Conservation (phyloP, 2,113 vertebrate genomes). For the Passerina amoena region DNA sequence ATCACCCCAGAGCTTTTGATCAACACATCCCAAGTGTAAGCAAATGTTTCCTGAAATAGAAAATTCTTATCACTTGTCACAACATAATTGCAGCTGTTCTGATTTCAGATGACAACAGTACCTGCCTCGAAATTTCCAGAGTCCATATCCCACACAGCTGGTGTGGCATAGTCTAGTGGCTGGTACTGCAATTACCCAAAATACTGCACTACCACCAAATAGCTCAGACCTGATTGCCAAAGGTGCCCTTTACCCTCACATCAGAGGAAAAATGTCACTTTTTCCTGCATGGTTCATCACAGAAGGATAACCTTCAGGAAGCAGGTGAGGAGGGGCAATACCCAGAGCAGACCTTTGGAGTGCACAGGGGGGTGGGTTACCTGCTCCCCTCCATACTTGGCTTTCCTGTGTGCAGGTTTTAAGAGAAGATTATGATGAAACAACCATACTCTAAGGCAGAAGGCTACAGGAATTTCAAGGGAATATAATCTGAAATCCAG, state of each 20-base stretch:
- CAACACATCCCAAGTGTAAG: slow-evolving; percentile 21
- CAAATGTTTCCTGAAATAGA: background rate
- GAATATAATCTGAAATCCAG: background rate
- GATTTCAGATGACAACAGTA: slow-evolving; percentile 5
- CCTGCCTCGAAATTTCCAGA: background rate
- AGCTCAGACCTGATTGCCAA: background rate
- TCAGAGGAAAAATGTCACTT: background rate
- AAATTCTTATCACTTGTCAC: background rate
- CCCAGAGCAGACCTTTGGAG: background rate
- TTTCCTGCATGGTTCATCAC: background rate
- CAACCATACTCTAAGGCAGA: background rate
- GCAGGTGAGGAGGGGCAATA: background rate
- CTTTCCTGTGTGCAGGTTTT: background rate
- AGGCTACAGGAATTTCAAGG: background rate
- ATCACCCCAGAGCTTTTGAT: background rate
- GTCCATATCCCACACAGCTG: background rate
- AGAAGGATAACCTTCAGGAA: background rate
- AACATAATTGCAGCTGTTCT: background rate
- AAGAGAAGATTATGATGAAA: background rate
- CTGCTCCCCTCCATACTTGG: background rate
- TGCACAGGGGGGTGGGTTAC: background rate
- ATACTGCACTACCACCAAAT: background rate
- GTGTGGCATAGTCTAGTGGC: fast-evolving
- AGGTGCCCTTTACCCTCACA: background rate
- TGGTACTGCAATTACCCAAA: background rate